Percentiles rank a stretch among this genome's conserved stretches.
These are phyloP conservation scores for Pomacea maculata DNA, from an alignment of 1,140 invertebrate genomes.

Conservation along the genomic window DNA sequence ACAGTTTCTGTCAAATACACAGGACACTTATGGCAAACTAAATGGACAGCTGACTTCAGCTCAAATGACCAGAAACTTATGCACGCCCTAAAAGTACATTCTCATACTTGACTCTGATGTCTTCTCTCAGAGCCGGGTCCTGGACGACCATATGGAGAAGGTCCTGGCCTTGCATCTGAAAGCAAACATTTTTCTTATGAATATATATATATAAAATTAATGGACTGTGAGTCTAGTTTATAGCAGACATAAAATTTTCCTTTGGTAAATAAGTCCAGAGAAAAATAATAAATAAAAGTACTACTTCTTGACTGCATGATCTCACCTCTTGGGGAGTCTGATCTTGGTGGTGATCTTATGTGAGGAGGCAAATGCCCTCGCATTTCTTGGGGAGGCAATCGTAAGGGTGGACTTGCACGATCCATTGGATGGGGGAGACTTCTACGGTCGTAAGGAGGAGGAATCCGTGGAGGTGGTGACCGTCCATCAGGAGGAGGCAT, in stretches of 20 bases:
- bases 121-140: constrained; percentile 25
- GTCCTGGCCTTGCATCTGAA: constrained; percentile 16
- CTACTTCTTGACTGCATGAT: background rate
- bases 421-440: constrained; percentile 38
- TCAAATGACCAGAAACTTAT: too few species aligned
- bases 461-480: constrained; percentile 35
- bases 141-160: constrained; percentile 27
- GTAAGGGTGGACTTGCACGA: constrained; percentile 40
- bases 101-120: constrained; percentile 47
- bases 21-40: too few species aligned
- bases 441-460: constrained; percentile 42
- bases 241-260: too few species aligned
- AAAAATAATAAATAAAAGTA: too few species aligned
- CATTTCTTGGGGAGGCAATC: constrained; percentile 44
- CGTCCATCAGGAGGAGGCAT: constrained; percentile 37
- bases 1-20: too few species aligned
- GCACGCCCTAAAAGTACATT: too few species aligned
- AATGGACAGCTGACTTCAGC: too few species aligned
- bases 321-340: constrained; percentile 17
- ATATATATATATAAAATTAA: too few species aligned
- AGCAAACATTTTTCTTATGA: background rate
- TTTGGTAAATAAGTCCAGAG: too few species aligned
- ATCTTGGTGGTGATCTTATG: constrained; percentile 18
- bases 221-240: too few species aligned
- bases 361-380: constrained; percentile 33